phyloP scores from a whole-genome alignment of 2,113 vertebrate species.

The Equus przewalskii region DNA sequence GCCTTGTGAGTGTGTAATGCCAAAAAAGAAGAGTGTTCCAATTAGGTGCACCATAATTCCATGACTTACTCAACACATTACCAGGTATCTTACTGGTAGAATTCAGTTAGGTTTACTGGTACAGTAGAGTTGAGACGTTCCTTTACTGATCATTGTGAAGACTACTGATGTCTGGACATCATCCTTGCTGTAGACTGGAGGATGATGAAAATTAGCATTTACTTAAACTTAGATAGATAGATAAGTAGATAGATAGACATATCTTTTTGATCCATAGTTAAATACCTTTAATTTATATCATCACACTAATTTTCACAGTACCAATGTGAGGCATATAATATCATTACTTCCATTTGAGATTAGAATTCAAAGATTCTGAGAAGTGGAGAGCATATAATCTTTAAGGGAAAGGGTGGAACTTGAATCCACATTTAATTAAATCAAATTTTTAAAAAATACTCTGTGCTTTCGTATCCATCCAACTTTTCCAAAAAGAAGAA shows the following conservation, averaged over 20 bases:
- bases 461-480: neutral
- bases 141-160: neutral
- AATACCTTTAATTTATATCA: conserved; percentile 6
- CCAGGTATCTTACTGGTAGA: neutral
- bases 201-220: neutral
- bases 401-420: neutral
- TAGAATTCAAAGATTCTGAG: neutral
- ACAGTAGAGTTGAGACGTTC: neutral
- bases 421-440: neutral
- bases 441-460: neutral
- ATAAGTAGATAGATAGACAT: neutral
- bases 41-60: neutral
- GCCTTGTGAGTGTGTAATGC: neutral
- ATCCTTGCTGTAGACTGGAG: neutral
- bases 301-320: neutral
- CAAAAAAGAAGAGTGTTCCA: neutral
- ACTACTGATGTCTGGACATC: neutral
- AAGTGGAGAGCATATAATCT: neutral
- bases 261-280: neutral
- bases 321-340: neutral
- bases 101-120: neutral
- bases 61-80: neutral
- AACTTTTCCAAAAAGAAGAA: neutral
- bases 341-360: neutral
- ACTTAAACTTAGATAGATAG: neutral